Evolutionary conservation across 2,113 vertebrate genomes (phyloP).

Genomic region (Hemiprocne comata): DNA sequence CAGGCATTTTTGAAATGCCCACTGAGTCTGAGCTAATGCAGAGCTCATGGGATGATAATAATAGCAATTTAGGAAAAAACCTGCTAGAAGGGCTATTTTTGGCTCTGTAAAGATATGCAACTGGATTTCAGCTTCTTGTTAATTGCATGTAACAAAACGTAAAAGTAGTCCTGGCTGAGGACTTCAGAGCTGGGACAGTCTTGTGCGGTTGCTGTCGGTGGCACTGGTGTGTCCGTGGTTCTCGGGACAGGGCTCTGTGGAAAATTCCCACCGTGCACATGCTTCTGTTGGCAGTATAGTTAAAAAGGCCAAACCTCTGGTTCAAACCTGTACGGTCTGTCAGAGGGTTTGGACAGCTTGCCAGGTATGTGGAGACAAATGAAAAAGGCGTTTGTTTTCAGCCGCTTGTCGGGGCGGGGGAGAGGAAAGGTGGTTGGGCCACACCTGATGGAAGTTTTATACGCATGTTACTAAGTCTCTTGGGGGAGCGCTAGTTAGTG

Average conservation of each 20-base stretch:
- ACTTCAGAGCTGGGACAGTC: not conserved
- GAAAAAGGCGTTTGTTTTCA: not conserved
- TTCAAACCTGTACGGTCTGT: not conserved
- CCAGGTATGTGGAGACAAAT: not conserved
- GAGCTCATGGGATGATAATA: not conserved
- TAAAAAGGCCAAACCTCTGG: not conserved
- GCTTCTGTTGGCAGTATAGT: not conserved
- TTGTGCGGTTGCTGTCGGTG: not conserved
- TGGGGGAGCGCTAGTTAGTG: not conserved
- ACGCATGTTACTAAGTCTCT: not conserved
- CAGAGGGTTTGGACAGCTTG: constrained; percentile 6
- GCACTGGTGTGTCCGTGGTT: not conserved
- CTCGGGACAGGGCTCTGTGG: not conserved
- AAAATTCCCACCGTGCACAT: not conserved
- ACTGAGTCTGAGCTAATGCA: not conserved
- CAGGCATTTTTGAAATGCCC: not conserved
- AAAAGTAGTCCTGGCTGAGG: not conserved
- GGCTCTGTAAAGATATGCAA: accelerated
- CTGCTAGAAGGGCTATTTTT: not conserved
- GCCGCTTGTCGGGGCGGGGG: not conserved
- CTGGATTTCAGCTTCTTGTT: not conserved
- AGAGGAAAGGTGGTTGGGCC: not conserved
- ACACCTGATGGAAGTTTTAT: not conserved
- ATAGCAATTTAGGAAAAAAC: not conserved
- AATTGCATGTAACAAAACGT: accelerated